A percentile compares a stretch with the other conserved stretches of the same genome.
Evolutionary conservation across 2,797 vertebrate species (phyloP).

Genomic region (Melanotaenia trifasciata): DNA sequence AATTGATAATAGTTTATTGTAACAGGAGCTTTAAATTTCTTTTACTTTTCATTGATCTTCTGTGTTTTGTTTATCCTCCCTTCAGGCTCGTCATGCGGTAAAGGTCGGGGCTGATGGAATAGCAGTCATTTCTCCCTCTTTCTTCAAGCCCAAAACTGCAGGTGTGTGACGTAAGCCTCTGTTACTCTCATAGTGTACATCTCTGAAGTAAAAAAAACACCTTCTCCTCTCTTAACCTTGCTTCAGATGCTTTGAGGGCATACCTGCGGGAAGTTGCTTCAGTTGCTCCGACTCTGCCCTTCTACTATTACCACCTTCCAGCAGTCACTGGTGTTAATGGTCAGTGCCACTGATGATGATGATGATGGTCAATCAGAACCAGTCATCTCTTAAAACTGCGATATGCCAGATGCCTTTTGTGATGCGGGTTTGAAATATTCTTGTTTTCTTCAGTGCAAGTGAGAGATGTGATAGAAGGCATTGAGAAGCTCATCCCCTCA

Average conservation of each 20-base stretch:
- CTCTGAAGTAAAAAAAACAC: background rate
- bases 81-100: slow-evolving; percentile 90
- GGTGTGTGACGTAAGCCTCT: slow-evolving; percentile 69
- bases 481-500: slow-evolving; percentile 88
- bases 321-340: slow-evolving; percentile 87
- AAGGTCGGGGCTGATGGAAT: slow-evolving; percentile 87
- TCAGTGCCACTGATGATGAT: slow-evolving; percentile 73
- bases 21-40: background rate
- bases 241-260: slow-evolving; percentile 78
- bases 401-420: background rate
- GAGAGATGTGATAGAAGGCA: slow-evolving; percentile 87
- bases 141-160: slow-evolving; percentile 88
- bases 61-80: background rate
- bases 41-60: background rate
- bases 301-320: slow-evolving; percentile 97
- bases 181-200: background rate
- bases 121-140: slow-evolving; percentile 89
- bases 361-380: background rate
- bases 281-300: slow-evolving; percentile 87
- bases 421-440: background rate
- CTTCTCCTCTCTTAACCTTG: slow-evolving; percentile 44
- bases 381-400: background rate
- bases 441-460: slow-evolving; percentile 81
- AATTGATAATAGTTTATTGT: background rate
- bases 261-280: slow-evolving; percentile 88